These are phyloP conservation scores for Notolepis coatsorum DNA, from an alignment of 2,797 vertebrate genomes.

Conservation along the genomic window DNA sequence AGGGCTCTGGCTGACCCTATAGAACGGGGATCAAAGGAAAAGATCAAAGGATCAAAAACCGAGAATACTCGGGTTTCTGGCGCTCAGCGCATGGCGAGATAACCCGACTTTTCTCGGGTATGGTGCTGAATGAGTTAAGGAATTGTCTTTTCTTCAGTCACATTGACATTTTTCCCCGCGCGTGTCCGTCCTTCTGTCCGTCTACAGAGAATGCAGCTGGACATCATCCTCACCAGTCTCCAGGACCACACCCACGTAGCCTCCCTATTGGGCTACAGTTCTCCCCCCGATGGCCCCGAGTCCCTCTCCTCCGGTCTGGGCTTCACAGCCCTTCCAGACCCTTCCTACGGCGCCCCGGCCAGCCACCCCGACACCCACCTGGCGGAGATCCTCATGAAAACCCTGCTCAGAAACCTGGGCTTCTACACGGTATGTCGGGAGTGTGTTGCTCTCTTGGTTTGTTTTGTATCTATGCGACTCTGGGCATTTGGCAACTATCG, in stretches of 20 bases:
- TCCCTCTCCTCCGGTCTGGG: conserved; percentile 75
- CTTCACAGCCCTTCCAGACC: conserved; percentile 75
- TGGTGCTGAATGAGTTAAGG: too few relatives aligned
- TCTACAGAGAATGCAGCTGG: conserved; percentile 92
- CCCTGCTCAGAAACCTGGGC: conserved; percentile 85
- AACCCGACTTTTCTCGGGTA: too few relatives aligned
- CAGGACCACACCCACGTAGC: conserved; percentile 88
- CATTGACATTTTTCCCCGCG: too few relatives aligned
- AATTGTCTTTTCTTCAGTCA: too few relatives aligned
- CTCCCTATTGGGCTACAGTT: conserved; percentile 85
- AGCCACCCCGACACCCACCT: conserved; percentile 80
- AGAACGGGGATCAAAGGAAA: too few relatives aligned
- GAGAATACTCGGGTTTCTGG: too few relatives aligned
- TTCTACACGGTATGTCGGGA: conserved; percentile 81
- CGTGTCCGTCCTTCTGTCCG: conserved; percentile 19
- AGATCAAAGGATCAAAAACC: too few relatives aligned
- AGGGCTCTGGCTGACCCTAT: too few relatives aligned
- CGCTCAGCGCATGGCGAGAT: too few relatives aligned
- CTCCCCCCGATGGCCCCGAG: conserved; percentile 71
- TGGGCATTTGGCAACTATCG: too few relatives aligned
- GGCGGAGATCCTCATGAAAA: conserved; percentile 87
- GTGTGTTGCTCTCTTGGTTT: neutral
- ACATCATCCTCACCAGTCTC: conserved; percentile 87
- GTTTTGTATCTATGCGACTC: too few relatives aligned
- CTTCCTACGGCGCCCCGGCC: conserved; percentile 40